These are phyloP conservation scores for Stegophylla sp. DNA, from an alignment of 2,888 invertebrate species.

Conservation along the genomic window DNA sequence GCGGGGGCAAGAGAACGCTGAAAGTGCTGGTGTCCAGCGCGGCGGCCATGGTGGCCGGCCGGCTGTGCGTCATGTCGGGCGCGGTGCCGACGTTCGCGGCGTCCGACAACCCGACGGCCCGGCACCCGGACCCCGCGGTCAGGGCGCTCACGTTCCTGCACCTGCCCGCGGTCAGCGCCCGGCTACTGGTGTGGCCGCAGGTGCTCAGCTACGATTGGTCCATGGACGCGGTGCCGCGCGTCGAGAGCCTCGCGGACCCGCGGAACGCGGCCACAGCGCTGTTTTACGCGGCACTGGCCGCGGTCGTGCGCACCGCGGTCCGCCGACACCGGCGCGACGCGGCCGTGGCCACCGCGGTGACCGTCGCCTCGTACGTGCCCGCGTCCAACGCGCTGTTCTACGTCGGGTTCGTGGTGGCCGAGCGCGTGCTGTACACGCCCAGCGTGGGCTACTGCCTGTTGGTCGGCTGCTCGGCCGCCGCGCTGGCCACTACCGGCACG, in stretches of 20 bases:
- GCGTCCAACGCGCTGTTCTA: constrained; percentile 95
- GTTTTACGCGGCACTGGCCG: constrained; percentile 71
- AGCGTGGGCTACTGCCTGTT: constrained; percentile 93
- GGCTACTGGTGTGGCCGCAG: constrained; percentile 83
- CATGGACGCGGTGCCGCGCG: constrained; percentile 91
- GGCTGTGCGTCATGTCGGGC: constrained; percentile 78
- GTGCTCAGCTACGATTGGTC: constrained; percentile 97
- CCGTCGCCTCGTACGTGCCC: constrained; percentile 90
- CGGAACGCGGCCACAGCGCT: constrained; percentile 78
- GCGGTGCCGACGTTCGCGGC: constrained; percentile 82
- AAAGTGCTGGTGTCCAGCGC: constrained; percentile 50
- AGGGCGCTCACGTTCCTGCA: constrained; percentile 88
- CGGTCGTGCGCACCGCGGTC: constrained; percentile 57
- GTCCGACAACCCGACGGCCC: constrained; percentile 93
- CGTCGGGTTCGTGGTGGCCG: constrained; percentile 96
- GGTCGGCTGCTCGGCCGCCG: constrained; percentile 70
- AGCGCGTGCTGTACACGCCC: constrained; percentile 92
- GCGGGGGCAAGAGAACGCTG: constrained; percentile 23
- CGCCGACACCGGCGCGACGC: constrained; percentile 12
- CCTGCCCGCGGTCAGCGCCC: constrained; percentile 87
- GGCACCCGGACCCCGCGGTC: constrained; percentile 78
- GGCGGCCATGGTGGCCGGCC: constrained; percentile 71
- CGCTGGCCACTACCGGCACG: constrained; percentile 64
- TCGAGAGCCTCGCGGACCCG: constrained; percentile 78
- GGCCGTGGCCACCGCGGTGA: constrained; percentile 69